These are phyloP conservation scores for Clepsis dumicolana DNA, from an alignment of 2,888 invertebrate species.

Conservation along the genomic window DNA sequence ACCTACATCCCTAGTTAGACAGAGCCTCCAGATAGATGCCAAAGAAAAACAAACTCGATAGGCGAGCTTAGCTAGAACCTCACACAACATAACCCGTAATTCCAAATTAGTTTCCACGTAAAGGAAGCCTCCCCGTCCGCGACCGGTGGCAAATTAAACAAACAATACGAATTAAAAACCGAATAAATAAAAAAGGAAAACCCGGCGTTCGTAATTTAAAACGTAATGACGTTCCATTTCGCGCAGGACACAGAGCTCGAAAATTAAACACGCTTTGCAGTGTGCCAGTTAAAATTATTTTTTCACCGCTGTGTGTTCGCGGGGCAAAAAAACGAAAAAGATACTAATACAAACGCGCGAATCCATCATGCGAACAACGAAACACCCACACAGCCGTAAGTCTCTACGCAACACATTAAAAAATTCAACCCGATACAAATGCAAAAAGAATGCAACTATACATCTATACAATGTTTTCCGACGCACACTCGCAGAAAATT, in stretches of 20 bases:
- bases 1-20: too few relatives aligned
- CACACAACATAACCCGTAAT: slow-evolving; percentile 24
- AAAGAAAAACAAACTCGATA: too few relatives aligned
- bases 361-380: slow-evolving; percentile 81
- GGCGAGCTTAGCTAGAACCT: background rate
- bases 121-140: slow-evolving; percentile 45
- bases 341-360: slow-evolving; percentile 79
- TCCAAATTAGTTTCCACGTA: slow-evolving; percentile 39
- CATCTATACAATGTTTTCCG: slow-evolving; percentile 52
- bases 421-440: slow-evolving; percentile 61
- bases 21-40: too few relatives aligned
- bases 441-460: slow-evolving; percentile 74
- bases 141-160: slow-evolving; percentile 67
- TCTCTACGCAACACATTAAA: slow-evolving; percentile 59
- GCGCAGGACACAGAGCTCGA: slow-evolving; percentile 82
- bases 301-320: slow-evolving; percentile 79
- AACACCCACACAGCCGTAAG: slow-evolving; percentile 64
- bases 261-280: slow-evolving; percentile 83
- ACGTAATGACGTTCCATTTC: slow-evolving; percentile 85
- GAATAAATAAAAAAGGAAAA: slow-evolving; percentile 64
- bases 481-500: slow-evolving; percentile 72
- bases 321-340: slow-evolving; percentile 75
- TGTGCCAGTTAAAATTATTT: slow-evolving; percentile 86
- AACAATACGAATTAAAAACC: slow-evolving; percentile 63
- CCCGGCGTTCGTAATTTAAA: slow-evolving; percentile 83